Evolutionary conservation across 2,113 vertebrate species (phyloP), one percentile per base, ranked within the genome.

Genomic region (Zosterops japonicus): DNA sequence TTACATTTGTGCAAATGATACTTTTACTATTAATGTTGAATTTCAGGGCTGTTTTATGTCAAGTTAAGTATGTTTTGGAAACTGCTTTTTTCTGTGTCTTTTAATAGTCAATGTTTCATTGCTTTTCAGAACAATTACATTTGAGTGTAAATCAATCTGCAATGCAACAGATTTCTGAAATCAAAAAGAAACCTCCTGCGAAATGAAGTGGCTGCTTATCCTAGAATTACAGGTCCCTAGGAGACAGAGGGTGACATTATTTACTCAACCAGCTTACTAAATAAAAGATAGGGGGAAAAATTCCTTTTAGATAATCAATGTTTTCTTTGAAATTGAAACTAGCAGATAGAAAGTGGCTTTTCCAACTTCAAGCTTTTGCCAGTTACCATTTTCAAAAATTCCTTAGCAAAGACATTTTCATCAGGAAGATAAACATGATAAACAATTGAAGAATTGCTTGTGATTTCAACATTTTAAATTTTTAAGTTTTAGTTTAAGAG

Each of bases 1-100:
- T 97, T 97, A 96, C 50, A 85, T 94, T 97, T 89, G 93, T 85
- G 79, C 82, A 94, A 96, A 95, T 65, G n/a, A 94, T 96, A 93
- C 78, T 90, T 96, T 95, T 86, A 29, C 77, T 61, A 52, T 69
- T 53, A n/a, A 78, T 91, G 72, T 95, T 95, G 93, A 91, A 89
- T 61, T 91, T 97, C 82, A 88, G 64, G 84, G 77, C 85, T 96
- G 93, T 83, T 59, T 97, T 96, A 93, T 87, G 67, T 96, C 95
- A 97, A 94, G 44, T 74, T 71, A 95, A 84, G 35, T 64, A 95
- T 87, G 56, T 87, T 97, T 91, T 92, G 81, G 72, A 83, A 96
- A 97, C 83, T 77, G 84, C 33, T 92, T 78, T 71, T 83, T 89
- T 93, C 84, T 94, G 74, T 87, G 69, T 90, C 78, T 90, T 81